phyloP scores from a whole-genome alignment of 2,113 vertebrate genomes.

The Xiphophorus couchianus region DNA sequence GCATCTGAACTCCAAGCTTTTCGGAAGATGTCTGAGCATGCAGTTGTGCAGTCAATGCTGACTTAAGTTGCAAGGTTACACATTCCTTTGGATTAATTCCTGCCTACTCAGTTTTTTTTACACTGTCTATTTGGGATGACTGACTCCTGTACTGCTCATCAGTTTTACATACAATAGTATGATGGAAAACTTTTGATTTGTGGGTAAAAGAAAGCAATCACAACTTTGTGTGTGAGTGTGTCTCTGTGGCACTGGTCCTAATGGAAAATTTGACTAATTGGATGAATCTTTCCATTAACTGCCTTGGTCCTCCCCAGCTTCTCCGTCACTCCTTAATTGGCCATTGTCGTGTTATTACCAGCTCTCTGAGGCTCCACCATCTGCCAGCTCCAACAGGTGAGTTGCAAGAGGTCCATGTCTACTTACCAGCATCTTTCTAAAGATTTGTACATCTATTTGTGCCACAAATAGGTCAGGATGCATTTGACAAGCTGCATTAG shows the following conservation, averaged over 20 bases:
- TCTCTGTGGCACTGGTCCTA: conserved; percentile 60
- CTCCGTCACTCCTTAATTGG: conserved; percentile 67
- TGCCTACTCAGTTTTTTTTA: neutral
- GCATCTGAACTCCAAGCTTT: conserved; percentile 6
- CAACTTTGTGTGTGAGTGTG: conserved; percentile 48
- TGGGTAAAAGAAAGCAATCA: conserved; percentile 57
- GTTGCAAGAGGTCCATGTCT: conserved; percentile 30
- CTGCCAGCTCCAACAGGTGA: conserved; percentile 73
- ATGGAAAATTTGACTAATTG: conserved; percentile 70
- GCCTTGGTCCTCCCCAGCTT: conserved; percentile 50
- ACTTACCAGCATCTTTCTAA: conserved; percentile 55
- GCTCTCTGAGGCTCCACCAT: conserved; percentile 71
- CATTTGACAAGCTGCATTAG: conserved; percentile 5
- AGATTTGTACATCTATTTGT: conserved; percentile 32
- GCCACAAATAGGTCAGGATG: neutral
- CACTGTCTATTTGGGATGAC: conserved; percentile 1
- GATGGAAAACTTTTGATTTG: conserved; percentile 33
- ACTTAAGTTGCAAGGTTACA: conserved; percentile 38
- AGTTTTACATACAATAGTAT: conserved; percentile 18
- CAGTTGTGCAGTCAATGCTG: conserved; percentile 2
- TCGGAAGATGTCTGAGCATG: neutral
- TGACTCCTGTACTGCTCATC: neutral
- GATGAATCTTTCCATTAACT: conserved; percentile 66
- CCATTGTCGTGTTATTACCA: conserved; percentile 69
- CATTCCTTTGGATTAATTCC: conserved; percentile 3